phyloP scores from a whole-genome alignment of 2,888 invertebrate genomes.

The Stegophylla sp. region DNA sequence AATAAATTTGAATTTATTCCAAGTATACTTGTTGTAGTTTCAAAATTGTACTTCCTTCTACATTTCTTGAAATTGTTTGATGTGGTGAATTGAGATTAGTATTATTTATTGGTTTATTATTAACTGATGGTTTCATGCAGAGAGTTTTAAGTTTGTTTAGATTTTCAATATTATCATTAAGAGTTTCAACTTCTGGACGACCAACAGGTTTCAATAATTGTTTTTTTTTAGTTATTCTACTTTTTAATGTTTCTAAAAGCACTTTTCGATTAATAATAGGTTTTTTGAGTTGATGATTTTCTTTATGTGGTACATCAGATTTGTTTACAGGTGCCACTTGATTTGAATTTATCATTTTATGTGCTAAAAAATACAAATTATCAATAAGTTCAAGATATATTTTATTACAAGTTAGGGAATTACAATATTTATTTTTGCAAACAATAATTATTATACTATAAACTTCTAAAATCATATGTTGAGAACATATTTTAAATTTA shows the following conservation, averaged over 20 bases:
- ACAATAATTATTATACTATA: too few relatives aligned
- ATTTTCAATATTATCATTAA: neutral
- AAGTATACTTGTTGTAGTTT: neutral
- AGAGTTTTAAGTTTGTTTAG: neutral
- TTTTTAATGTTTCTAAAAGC: neutral
- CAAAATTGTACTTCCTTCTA: neutral
- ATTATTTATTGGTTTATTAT: neutral
- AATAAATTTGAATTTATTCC: neutral
- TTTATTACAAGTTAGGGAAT: neutral
- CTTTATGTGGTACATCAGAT: neutral
- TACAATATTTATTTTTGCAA: constrained; percentile 18
- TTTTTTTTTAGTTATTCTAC: constrained; percentile 9
- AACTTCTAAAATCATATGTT: too few relatives aligned
- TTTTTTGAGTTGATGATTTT: neutral
- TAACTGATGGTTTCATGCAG: neutral
- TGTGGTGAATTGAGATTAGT: neutral
- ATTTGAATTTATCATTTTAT: constrained; percentile 5
- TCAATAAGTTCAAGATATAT: neutral
- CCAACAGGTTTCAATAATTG: neutral
- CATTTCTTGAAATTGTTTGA: neutral
- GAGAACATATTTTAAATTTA: too few relatives aligned
- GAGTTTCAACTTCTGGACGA: neutral
- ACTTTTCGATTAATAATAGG: neutral
- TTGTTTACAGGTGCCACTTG: neutral
- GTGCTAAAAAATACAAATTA: neutral